Evolutionary conservation across 2,888 invertebrate species (phyloP).

Genomic region (Syrphus vitripennis): DNA sequence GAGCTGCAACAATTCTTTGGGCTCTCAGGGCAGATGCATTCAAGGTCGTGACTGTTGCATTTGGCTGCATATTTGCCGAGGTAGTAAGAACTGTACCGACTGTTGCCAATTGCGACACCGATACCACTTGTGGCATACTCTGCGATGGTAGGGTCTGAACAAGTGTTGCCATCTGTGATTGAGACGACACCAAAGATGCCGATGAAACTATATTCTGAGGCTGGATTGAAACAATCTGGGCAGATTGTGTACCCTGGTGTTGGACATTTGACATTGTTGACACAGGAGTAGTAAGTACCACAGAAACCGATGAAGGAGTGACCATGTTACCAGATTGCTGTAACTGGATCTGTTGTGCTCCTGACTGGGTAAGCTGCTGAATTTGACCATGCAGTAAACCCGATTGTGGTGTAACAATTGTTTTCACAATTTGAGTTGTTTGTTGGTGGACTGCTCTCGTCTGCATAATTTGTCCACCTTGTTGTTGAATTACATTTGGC

Average conservation of each 20-base stretch:
- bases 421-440: conserved; percentile 79
- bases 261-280: conserved; percentile 77
- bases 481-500: conserved; percentile 71
- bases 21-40: conserved; percentile 79
- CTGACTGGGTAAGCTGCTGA: conserved; percentile 81
- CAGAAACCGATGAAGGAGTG: conserved; percentile 79
- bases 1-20: conserved; percentile 79
- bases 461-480: conserved; percentile 74
- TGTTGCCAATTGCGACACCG: conserved; percentile 81
- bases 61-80: conserved; percentile 77
- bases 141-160: conserved; percentile 80
- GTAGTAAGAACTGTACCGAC: conserved; percentile 80
- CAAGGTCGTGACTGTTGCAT: conserved; percentile 78
- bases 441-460: conserved; percentile 78
- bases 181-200: conserved; percentile 73
- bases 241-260: conserved; percentile 72
- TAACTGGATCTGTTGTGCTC: conserved; percentile 75
- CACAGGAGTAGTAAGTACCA: conserved; percentile 80
- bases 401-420: conserved; percentile 78
- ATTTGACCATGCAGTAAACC: conserved; percentile 81
- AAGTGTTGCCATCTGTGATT: conserved; percentile 75
- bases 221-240: conserved; percentile 80
- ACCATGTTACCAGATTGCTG: conserved; percentile 75
- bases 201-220: conserved; percentile 77
- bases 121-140: conserved; percentile 80